These are phyloP conservation scores for Philypnodon macrostomus DNA, from an alignment of 2,797 vertebrate species.

Conservation along the genomic window DNA sequence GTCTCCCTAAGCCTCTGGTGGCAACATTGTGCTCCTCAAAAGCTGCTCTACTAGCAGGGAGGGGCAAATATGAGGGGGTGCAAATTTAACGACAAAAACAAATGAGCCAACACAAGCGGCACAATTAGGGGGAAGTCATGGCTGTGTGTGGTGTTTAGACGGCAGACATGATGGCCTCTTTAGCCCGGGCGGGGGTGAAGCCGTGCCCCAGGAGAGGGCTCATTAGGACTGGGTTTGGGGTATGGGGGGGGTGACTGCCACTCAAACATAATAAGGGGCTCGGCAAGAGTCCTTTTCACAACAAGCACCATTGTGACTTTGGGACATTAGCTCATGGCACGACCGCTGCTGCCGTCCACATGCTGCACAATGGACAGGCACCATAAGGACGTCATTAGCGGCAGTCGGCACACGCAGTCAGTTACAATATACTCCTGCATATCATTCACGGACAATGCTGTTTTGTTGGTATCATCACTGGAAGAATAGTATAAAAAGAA, in stretches of 20 bases:
- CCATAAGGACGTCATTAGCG: constrained; percentile 43
- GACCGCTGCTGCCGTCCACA: constrained; percentile 38
- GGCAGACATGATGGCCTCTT: constrained; percentile 92
- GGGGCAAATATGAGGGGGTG: constrained; percentile 76
- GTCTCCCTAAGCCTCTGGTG: constrained; percentile 64
- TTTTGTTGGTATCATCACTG: background rate
- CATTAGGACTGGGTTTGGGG: constrained; percentile 79
- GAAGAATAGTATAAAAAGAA: no score
- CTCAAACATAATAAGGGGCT: constrained; percentile 45
- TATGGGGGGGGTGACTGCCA: constrained; percentile 45
- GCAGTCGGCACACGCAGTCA: background rate
- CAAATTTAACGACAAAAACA: constrained; percentile 87
- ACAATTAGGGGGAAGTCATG: constrained; percentile 86
- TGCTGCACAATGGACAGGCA: constrained; percentile 52
- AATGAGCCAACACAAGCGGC: constrained; percentile 82
- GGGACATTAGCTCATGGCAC: constrained; percentile 54
- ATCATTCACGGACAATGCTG: background rate
- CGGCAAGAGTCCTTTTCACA: constrained; percentile 45
- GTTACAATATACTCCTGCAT: background rate
- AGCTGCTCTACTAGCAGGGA: constrained; percentile 70
- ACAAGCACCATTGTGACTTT: constrained; percentile 44
- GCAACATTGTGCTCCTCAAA: constrained; percentile 66
- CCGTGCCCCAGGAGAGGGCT: constrained; percentile 83
- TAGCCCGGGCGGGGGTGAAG: constrained; percentile 82
- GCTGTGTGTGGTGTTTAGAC: constrained; percentile 88